Conservation (phyloP, 2,113 vertebrate species). For the Bubo bubo region DNA sequence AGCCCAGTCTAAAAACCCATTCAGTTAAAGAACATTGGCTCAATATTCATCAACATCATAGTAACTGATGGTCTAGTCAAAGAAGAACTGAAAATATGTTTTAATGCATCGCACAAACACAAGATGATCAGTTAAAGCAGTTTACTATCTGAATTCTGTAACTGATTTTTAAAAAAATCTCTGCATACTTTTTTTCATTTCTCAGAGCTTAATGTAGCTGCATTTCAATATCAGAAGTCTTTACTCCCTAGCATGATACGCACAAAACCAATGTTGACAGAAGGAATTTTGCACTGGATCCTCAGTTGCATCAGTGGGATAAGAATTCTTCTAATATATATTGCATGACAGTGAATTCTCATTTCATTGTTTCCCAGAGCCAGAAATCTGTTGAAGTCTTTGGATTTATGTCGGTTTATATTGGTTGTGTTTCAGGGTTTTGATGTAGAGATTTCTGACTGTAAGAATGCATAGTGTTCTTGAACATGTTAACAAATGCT, state of each 20-base stretch:
- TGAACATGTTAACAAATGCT: not conserved
- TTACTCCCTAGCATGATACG: not conserved
- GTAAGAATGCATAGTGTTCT: not conserved
- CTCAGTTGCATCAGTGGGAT: not conserved
- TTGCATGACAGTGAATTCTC: not conserved
- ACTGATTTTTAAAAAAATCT: fast-evolving
- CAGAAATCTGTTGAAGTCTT: not conserved
- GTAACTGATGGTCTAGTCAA: not conserved
- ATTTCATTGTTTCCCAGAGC: not conserved
- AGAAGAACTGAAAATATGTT: not conserved
- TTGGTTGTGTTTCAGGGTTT: not conserved
- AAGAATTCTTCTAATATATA: not conserved
- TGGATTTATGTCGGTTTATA: not conserved
- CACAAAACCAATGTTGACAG: not conserved
- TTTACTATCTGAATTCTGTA: not conserved
- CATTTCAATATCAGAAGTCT: not conserved
- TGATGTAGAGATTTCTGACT: not conserved
- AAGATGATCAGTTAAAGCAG: not conserved
- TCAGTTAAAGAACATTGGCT: not conserved
- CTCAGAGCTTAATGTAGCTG: not conserved
- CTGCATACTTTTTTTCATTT: not conserved
- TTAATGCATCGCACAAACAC: not conserved
- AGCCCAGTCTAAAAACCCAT: not conserved
- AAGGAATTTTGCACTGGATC: not conserved
- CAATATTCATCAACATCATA: not conserved